phyloP scores from a whole-genome alignment of 2,888 invertebrate species.

The Vannuccia rotundouncinata region DNA sequence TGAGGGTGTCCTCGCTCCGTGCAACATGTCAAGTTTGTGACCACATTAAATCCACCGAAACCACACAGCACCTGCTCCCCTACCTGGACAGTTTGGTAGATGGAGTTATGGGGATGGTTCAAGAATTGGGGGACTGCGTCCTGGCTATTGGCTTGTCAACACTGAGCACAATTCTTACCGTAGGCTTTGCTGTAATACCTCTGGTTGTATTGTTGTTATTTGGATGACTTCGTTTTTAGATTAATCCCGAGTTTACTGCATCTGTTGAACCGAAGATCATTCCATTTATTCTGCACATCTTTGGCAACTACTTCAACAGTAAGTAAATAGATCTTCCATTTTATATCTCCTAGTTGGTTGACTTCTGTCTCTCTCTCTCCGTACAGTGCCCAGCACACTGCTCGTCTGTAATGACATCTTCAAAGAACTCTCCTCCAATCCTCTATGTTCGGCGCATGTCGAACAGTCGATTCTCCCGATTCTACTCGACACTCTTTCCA shows the following conservation, averaged over 20 bases:
- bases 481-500: background rate
- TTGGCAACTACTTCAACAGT: background rate
- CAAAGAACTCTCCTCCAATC: conserved; percentile 4
- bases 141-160: background rate
- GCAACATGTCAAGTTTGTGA: conserved; percentile 6
- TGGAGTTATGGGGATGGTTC: background rate
- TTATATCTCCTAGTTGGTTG: background rate
- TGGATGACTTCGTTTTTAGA: background rate
- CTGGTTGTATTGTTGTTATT: too few species aligned
- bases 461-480: background rate
- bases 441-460: background rate
- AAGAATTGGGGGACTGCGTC: background rate
- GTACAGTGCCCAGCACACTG: background rate
- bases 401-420: background rate
- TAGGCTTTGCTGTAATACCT: too few species aligned
- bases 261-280: background rate
- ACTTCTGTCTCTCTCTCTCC: background rate
- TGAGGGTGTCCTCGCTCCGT: background rate
- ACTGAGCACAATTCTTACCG: background rate
- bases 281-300: background rate
- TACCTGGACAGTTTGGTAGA: background rate
- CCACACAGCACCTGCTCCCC: background rate
- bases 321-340: too few species aligned
- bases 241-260: background rate
- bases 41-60: background rate